Percentiles rank a stretch among this genome's conserved stretches.
phyloP scores from a whole-genome alignment of 1,140 invertebrate genomes.

The Heliconius congener region DNA sequence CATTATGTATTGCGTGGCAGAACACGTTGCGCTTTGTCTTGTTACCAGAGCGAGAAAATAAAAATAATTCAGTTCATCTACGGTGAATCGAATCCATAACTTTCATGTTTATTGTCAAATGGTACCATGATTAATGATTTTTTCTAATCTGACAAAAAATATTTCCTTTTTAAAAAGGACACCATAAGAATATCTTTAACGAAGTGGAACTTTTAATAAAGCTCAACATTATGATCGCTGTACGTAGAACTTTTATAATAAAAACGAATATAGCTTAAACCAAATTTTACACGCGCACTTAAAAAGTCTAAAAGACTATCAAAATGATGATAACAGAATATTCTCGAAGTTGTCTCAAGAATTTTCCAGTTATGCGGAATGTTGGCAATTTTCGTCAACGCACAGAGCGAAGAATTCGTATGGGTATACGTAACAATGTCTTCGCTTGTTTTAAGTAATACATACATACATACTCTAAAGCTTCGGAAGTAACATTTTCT shows the following conservation, averaged over 20 bases:
- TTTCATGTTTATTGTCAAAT: too few species aligned
- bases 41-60: too few species aligned
- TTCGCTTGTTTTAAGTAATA: constrained; percentile 11
- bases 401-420: constrained; percentile 17
- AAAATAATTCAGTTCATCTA: too few species aligned
- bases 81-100: too few species aligned
- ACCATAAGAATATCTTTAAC: background rate
- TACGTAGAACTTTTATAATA: constrained; percentile 15
- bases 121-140: too few species aligned
- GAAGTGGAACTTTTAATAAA: constrained; percentile 25
- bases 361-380: constrained; percentile 32
- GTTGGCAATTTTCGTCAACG: constrained; percentile 31
- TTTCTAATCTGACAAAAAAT: too few species aligned
- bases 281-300: constrained; percentile 27
- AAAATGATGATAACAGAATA: constrained; percentile 30
- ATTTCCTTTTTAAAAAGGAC: too few species aligned
- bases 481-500: background rate
- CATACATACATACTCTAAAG: background rate
- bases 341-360: constrained; percentile 30
- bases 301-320: constrained; percentile 33
- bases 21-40: too few species aligned
- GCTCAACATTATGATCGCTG: constrained; percentile 1
- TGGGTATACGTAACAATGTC: constrained; percentile 7
- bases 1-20: too few species aligned
- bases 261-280: constrained; percentile 20